Percentiles rank a stretch among this genome's conserved stretches.
These are phyloP conservation scores for Chaenocephalus aceratus DNA, from an alignment of 2,113 vertebrate species.

Conservation along the genomic window DNA sequence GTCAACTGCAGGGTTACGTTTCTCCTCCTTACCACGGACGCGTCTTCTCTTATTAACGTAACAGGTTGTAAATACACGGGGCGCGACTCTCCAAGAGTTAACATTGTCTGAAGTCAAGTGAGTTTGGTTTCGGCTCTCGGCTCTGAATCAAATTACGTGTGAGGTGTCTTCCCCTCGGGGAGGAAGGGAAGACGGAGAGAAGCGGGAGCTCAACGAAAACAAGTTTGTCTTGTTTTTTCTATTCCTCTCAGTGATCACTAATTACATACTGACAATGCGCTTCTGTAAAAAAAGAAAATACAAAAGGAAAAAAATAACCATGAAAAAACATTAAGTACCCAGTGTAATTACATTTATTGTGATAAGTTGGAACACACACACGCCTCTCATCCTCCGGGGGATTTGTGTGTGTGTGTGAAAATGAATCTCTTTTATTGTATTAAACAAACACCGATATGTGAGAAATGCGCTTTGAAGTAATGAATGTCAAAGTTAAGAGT, in stretches of 20 bases:
- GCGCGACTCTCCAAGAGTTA: slow-evolving; percentile 16
- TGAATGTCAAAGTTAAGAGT: slow-evolving; percentile 34
- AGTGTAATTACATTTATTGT: slow-evolving; percentile 75
- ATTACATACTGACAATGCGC: slow-evolving; percentile 75
- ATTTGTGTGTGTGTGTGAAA: slow-evolving; percentile 23
- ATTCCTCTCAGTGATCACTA: slow-evolving; percentile 74
- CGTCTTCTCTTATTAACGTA: slow-evolving; percentile 48
- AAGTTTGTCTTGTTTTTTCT: slow-evolving; percentile 70
- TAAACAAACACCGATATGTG: slow-evolving; percentile 45
- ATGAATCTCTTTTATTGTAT: slow-evolving; percentile 49
- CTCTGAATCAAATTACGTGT: slow-evolving; percentile 62
- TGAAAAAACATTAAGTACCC: slow-evolving; percentile 63
- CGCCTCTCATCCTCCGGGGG: slow-evolving; percentile 53
- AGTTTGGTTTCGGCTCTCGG: slow-evolving; percentile 29
- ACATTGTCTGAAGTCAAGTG: slow-evolving; percentile 46
- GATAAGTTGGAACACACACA: slow-evolving; percentile 67
- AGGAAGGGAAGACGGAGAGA: slow-evolving; percentile 26
- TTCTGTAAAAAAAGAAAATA: slow-evolving; percentile 43
- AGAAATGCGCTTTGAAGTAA: slow-evolving; percentile 46
- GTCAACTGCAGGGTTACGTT: slow-evolving; percentile 41
- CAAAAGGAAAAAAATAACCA: slow-evolving; percentile 46
- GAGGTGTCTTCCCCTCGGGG: slow-evolving; percentile 60
- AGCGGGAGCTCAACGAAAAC: slow-evolving; percentile 58
- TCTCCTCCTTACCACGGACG: slow-evolving; percentile 39
- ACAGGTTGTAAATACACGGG: slow-evolving; percentile 29